Conservation (phyloP, 2,888 invertebrate species). For the Amiota mariae region DNA sequence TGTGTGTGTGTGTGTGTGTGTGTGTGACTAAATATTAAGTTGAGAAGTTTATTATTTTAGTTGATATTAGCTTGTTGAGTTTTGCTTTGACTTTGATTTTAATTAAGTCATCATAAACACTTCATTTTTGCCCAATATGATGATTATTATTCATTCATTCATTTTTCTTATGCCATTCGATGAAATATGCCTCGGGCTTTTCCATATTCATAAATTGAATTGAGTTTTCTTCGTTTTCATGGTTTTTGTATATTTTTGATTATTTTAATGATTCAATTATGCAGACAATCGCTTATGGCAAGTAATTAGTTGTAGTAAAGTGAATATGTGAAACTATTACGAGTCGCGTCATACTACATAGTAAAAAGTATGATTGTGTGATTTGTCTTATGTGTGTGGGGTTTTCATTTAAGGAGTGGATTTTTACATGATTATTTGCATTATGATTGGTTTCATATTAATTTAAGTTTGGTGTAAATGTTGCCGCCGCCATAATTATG, state of each 20-base stretch:
- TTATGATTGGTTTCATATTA: not conserved
- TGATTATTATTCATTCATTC: not conserved
- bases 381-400: not conserved
- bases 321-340: slow-evolving; percentile 1
- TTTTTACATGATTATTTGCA: not conserved
- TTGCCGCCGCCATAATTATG: not conserved
- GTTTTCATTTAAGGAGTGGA: no score
- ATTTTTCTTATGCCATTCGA: not conserved
- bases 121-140: not conserved
- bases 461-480: slow-evolving; percentile 1
- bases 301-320: slow-evolving; percentile 2
- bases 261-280: slow-evolving; percentile 29
- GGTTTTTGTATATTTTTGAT: slow-evolving; percentile 9
- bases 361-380: not conserved
- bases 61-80: slow-evolving; percentile 1
- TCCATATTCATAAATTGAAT: slow-evolving; percentile 10
- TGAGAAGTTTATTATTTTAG: not conserved
- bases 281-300: slow-evolving; percentile 23
- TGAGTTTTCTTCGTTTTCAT: slow-evolving; percentile 5
- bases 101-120: slow-evolving; percentile 21
- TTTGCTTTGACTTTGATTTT: not conserved
- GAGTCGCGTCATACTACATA: not conserved
- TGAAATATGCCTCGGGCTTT: not conserved
- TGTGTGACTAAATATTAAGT: no score
- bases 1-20: no score